phyloP scores from a whole-genome alignment of 2,797 vertebrate genomes.

The Gymnoscopelus braueri region DNA sequence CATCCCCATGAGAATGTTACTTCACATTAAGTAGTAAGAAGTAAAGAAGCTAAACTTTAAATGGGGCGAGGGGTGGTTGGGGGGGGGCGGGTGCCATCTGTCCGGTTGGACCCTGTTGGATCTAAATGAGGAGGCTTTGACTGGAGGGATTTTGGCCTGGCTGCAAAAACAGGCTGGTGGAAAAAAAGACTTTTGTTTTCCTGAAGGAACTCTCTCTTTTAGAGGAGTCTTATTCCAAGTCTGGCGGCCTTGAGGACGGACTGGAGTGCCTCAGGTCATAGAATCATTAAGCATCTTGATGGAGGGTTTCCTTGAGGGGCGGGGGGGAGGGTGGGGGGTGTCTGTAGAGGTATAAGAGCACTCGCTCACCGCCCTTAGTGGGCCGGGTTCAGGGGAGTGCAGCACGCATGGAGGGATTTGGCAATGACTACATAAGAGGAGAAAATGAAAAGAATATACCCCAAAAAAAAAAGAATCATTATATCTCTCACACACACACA shows the following conservation, averaged over 20 bases:
- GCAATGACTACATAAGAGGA: too few species aligned
- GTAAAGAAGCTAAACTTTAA: slow-evolving; percentile 4
- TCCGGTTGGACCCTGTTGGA: background rate
- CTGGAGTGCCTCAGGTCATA: background rate
- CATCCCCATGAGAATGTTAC: slow-evolving; percentile 18
- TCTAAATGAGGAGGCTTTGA: slow-evolving; percentile 43
- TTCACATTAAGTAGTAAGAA: slow-evolving; percentile 7
- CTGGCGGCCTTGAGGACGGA: too few species aligned
- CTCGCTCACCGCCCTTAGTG: too few species aligned
- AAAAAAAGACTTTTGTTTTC: slow-evolving; percentile 6
- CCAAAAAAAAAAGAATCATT: too few species aligned
- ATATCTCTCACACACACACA: too few species aligned
- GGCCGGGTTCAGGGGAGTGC: too few species aligned
- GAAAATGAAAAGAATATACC: too few species aligned
- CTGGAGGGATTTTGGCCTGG: slow-evolving; percentile 20
- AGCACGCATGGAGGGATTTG: too few species aligned
- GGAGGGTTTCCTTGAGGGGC: background rate
- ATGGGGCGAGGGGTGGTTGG: slow-evolving; percentile 21
- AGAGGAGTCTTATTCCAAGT: too few species aligned
- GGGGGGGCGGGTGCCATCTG: background rate
- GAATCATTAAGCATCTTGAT: slow-evolving; percentile 22
- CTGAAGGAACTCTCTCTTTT: too few species aligned
- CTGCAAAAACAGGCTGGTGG: background rate
- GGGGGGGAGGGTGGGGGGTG: too few species aligned
- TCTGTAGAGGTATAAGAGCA: too few species aligned